Conservation (phyloP, 1,140 invertebrate species). For the Drosophila takahashii region DNA sequence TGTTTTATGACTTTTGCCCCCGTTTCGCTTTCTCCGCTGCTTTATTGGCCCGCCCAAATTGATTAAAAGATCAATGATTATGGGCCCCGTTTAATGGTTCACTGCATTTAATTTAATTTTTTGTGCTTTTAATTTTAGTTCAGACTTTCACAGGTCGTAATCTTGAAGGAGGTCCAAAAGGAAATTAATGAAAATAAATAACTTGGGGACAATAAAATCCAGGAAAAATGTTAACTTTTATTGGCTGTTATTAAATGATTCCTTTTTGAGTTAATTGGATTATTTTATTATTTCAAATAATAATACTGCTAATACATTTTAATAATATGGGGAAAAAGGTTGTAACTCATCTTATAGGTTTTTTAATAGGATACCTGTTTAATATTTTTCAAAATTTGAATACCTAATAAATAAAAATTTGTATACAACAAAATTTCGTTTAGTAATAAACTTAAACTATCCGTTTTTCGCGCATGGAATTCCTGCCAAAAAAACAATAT, state of each 20-base stretch:
- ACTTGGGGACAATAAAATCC: neutral
- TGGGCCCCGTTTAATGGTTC: conserved; percentile 74
- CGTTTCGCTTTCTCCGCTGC: conserved; percentile 22
- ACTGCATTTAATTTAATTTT: conserved; percentile 72
- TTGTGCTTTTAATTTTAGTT: conserved; percentile 35
- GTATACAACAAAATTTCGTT: no score
- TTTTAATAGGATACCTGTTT: no score
- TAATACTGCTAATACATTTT: no score
- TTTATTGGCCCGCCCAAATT: conserved; percentile 73
- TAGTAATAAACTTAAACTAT: no score
- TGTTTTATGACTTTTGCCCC: conserved; percentile 69
- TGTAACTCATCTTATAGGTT: no score
- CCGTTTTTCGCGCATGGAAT: neutral
- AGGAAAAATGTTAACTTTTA: neutral
- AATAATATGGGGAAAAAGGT: no score
- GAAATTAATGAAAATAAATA: conserved; percentile 11
- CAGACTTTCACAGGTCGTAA: conserved; percentile 43
- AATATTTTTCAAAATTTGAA: no score
- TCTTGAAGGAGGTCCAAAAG: conserved; percentile 1
- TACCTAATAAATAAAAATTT: no score
- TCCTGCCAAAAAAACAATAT: neutral
- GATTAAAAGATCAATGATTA: conserved; percentile 83
- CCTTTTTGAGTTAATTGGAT: neutral
- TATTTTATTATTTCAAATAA: neutral
- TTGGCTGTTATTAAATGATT: neutral